These are phyloP conservation scores for Ammodytes marinus DNA, from an alignment of 2,113 vertebrate genomes.

Conservation along the genomic window DNA sequence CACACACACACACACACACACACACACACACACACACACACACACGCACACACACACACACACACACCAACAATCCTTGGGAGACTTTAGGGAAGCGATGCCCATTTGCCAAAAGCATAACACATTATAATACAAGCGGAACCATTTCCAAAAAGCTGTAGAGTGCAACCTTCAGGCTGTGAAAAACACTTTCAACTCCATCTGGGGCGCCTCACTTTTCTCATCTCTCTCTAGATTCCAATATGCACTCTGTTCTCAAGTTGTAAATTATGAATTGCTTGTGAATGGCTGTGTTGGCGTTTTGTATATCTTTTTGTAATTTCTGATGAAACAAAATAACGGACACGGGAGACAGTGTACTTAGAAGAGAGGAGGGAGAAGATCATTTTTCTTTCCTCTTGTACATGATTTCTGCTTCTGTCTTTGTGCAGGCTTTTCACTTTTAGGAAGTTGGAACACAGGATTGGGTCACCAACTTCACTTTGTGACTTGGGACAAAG, in stretches of 20 bases:
- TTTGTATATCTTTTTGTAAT: background rate
- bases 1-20: background rate
- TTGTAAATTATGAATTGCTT: slow-evolving; percentile 26
- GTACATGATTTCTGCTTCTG: background rate
- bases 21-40: no score
- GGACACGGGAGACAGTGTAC: background rate
- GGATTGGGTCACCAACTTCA: background rate
- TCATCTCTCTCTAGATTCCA: background rate
- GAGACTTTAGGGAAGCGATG: no score
- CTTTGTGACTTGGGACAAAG: background rate
- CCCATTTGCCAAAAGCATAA: background rate
- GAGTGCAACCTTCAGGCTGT: background rate
- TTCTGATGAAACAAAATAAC: background rate
- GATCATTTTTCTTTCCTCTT: background rate
- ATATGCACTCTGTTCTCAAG: background rate
- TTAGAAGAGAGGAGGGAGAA: background rate
- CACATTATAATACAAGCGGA: no score
- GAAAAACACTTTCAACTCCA: background rate
- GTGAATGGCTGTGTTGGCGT: background rate
- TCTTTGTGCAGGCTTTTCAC: background rate
- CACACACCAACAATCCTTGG: no score
- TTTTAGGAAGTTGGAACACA: background rate
- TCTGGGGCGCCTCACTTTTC: background rate
- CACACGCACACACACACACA: no score
- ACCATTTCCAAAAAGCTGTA: background rate